Percentiles rank a stretch among this genome's conserved stretches.
Evolutionary conservation across 2,113 vertebrate species (phyloP).

Genomic region (Siniperca knerii): DNA sequence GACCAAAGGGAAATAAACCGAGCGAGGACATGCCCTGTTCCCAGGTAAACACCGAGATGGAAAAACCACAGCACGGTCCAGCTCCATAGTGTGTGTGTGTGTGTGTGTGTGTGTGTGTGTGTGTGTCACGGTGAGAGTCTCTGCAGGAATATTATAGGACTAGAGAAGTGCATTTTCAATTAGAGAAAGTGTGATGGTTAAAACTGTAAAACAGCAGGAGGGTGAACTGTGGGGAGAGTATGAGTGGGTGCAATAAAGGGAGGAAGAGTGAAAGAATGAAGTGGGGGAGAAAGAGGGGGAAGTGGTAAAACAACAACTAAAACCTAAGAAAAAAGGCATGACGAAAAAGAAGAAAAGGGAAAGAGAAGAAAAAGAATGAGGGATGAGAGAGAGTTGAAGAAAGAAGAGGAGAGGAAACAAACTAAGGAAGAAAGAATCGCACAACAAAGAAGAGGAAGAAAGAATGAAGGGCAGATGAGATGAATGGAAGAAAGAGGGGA

Average conservation of each 20-base stretch:
- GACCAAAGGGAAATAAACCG: constrained; percentile 33
- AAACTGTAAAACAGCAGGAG: neutral
- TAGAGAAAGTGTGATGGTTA: constrained; percentile 17
- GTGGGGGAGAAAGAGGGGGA: neutral
- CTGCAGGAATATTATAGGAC: neutral
- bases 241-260: neutral
- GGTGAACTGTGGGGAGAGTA: neutral
- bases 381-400: neutral
- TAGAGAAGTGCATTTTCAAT: constrained; percentile 37
- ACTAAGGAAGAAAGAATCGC: neutral
- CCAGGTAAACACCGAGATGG: constrained; percentile 63
- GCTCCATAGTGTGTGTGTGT: neutral
- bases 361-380: no score
- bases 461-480: no score
- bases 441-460: no score
- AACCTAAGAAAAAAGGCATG: neutral
- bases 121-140: neutral
- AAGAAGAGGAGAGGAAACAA: neutral
- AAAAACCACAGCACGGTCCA: constrained; percentile 33
- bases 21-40: constrained; percentile 39
- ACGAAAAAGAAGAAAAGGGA: neutral
- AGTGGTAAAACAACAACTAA: neutral
- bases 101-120: constrained; percentile 2
- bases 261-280: neutral
- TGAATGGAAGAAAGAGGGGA: no score